phyloP scores from a whole-genome alignment of 2,888 invertebrate genomes.

The Platypus cylindrus region DNA sequence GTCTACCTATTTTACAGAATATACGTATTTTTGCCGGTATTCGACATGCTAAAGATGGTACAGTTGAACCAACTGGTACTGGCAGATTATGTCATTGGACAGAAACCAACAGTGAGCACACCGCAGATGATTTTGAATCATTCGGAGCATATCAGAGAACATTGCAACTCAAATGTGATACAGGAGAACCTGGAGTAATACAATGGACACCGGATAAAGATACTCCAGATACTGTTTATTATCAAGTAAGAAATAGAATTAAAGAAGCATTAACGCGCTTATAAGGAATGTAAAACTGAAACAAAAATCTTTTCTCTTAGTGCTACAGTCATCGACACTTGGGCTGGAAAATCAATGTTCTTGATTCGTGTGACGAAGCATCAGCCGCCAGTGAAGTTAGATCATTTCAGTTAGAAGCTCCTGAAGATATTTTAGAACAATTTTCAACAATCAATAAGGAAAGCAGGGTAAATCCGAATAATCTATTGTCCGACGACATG shows the following conservation, averaged over 20 bases:
- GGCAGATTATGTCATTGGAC: constrained; percentile 85
- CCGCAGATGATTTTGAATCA: constrained; percentile 72
- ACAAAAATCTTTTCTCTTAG: constrained; percentile 38
- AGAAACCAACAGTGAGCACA: constrained; percentile 56
- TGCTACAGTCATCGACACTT: constrained; percentile 88
- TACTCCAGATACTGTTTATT: constrained; percentile 86
- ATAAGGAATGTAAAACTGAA: background rate
- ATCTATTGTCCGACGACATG: constrained; percentile 16
- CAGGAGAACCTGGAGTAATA: constrained; percentile 71
- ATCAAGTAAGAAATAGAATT: constrained; percentile 61
- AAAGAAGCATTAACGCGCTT: too few species aligned
- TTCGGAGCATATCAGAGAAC: constrained; percentile 85
- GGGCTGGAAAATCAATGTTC: constrained; percentile 90
- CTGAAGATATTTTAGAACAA: constrained; percentile 25
- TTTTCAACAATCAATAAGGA: constrained; percentile 32
- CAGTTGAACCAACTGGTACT: constrained; percentile 58
- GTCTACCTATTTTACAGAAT: constrained; percentile 38
- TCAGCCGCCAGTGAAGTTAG: constrained; percentile 43
- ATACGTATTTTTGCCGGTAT: constrained; percentile 75
- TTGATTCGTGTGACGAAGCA: constrained; percentile 61
- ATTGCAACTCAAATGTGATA: constrained; percentile 69
- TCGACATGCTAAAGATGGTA: constrained; percentile 53
- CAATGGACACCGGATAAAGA: constrained; percentile 76
- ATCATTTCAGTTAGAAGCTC: constrained; percentile 31
- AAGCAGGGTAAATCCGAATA: constrained; percentile 30